Evolutionary conservation across 92 coral and sea anemone species (phyloP), one percentile per base, ranked within the genome.

Genomic region (Epizoanthus fatuus): DNA sequence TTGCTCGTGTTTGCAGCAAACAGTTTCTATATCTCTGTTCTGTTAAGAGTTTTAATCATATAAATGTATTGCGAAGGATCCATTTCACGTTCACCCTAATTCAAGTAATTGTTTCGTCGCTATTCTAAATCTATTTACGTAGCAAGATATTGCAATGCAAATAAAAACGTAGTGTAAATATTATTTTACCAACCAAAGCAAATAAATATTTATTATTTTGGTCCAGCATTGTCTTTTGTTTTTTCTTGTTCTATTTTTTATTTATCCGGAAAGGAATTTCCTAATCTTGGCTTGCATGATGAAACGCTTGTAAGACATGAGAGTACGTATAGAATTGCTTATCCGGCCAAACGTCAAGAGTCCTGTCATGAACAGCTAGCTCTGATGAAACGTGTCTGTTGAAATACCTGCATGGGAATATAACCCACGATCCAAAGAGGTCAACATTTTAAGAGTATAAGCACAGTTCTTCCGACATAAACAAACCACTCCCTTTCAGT

Each of bases 101-200:
- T 29, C 35, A 29, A 29, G 35, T 62, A 22, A 66, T 66, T 66
- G 72, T 66, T 66, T 66, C 72, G 72, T 66, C 72, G 49, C 72
- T 66, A 66, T 4, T 37, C n/a, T 32, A 15, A 5, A 8, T 66
- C 67, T 2, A 29, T n/a, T 16, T 9, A 13, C 20, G n/a, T 32
- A 8, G 45, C 45, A 25, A 10, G 12, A 62, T 4, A 62, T 64
- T 64, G 69, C 16, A 39, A 13, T 9, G 44, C n/a, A 3, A 10
- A 66, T 14, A 17, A 7, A 17, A 66, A 13, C 49, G 1, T 13
- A 49, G 53, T 49, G 13, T 49, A 49, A 49, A 49, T 49, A 49
- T 49, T 49, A 9, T 49, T 10, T 2, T 12, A 49, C 13, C 12
- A 49, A 49, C 53, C 53, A 8, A 49, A 49, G 53, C 13, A 49